Base-by-base conservation (phyloP, 1,140 invertebrate species). In the Linepithema humile region DNA sequence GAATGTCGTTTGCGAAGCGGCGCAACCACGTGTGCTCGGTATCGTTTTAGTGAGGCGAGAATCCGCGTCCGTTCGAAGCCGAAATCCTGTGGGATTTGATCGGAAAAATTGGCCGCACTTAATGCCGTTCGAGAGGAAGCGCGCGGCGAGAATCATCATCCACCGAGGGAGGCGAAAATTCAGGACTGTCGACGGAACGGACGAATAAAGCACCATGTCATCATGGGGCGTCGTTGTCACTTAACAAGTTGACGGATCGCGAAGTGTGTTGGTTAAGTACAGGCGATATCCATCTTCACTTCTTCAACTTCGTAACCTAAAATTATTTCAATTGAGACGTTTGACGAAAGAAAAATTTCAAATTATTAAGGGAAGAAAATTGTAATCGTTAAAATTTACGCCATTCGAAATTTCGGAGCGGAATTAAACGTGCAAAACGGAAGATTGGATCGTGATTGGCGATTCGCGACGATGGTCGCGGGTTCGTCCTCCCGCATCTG, bases 211-310 rank as follows among this genome's bases (percentile, higher is more conserved):
- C 50, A 69, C 55, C 55, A 78, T 70, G 67, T 73, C 78, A 82
- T 64, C 87, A 89, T 89, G 88, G 69, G 73, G 73, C 75, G 55
- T 50, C 82, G 82, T 88, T 75, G 80, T 62, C 87, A 84, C 86
- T 86, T 84, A 62, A 85, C 59, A 82, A 80, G 82, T 57, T 59
- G 38, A 67, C 74, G 83, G 82, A 70, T 40, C 57, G 89, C 59
- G 86, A 82, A 69, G 64, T 69, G 74, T 55, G 57, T 78, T 67
- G 67, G 59, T 84, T 48, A 59, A 73, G 83, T 55, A 74, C 65
- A 59, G 65, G 64, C 62, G 50, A 86, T 9, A 23, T 26, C 45
- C 32, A 50, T 80, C 35, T n/a, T 17, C 48, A 0, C 48, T 20
- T 53, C 48, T 60, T 10, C 32, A 23, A 60, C 23, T 12, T 64